A percentile compares a stretch with the other conserved stretches of the same genome.
phyloP scores from a whole-genome alignment of 2,888 invertebrate genomes.

The Bembecia ichneumoniformis region DNA sequence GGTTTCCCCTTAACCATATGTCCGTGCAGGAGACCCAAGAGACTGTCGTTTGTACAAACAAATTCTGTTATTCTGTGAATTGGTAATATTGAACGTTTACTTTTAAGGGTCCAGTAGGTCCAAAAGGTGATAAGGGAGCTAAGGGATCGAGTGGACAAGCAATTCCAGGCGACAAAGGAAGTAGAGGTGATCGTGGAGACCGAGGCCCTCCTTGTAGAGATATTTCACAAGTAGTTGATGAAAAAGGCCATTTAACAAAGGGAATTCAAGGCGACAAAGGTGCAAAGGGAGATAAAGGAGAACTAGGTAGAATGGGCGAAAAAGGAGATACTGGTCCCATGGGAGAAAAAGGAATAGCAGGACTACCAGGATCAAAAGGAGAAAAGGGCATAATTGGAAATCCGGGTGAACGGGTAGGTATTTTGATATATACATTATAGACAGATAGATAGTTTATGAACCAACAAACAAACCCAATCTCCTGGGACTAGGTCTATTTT shows the following conservation, averaged over 20 bases:
- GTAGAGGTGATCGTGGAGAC: constrained; percentile 70
- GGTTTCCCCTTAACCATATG: no score
- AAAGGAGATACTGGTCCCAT: constrained; percentile 80
- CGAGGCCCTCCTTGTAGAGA: constrained; percentile 56
- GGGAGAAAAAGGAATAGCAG: constrained; percentile 80
- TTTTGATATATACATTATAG: neutral
- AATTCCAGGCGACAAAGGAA: constrained; percentile 74
- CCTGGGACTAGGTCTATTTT: no score
- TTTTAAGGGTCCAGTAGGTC: constrained; percentile 77
- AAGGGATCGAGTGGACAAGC: constrained; percentile 74
- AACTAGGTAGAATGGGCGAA: constrained; percentile 73
- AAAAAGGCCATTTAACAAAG: constrained; percentile 44
- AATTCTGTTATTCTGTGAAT: neutral
- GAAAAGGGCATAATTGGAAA: constrained; percentile 91
- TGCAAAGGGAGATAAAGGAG: constrained; percentile 74
- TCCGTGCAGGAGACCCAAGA: no score
- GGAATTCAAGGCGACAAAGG: constrained; percentile 68
- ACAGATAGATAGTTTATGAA: no score
- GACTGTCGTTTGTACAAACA: no score
- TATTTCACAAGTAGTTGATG: constrained; percentile 33
- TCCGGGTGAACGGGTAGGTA: constrained; percentile 83
- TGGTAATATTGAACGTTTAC: neutral
- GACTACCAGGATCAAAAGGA: constrained; percentile 79
- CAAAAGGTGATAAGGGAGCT: constrained; percentile 78
- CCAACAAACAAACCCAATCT: no score